phyloP scores from a whole-genome alignment of 2,888 invertebrate species.

The Eilema sororculum region DNA sequence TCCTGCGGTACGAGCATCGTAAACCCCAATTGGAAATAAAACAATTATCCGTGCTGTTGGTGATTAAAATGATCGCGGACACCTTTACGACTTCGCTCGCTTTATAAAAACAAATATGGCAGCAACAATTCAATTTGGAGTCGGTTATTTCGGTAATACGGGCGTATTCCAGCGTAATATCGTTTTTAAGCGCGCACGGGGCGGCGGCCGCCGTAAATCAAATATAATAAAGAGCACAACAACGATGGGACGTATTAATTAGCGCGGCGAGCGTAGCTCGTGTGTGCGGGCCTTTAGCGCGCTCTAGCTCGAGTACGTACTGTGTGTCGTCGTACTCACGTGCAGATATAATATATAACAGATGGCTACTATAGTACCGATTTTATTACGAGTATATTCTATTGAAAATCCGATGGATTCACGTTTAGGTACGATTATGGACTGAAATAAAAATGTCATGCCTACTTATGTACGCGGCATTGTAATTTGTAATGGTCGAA shows the following conservation, averaged over 20 bases:
- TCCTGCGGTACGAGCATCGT: slow-evolving; percentile 30
- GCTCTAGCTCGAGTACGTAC: slow-evolving; percentile 21
- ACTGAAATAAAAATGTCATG: not conserved
- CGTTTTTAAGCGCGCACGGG: slow-evolving; percentile 74
- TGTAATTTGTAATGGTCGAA: not conserved
- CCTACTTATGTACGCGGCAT: no score
- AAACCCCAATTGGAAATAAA: slow-evolving; percentile 58
- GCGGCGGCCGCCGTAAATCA: slow-evolving; percentile 69
- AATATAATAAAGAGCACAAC: slow-evolving; percentile 79
- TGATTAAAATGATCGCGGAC: slow-evolving; percentile 67
- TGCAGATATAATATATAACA: slow-evolving; percentile 11
- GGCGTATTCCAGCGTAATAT: slow-evolving; percentile 66
- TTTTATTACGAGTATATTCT: slow-evolving; percentile 73
- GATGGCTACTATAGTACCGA: slow-evolving; percentile 51
- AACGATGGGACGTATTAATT: slow-evolving; percentile 76
- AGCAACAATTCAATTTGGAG: slow-evolving; percentile 74
- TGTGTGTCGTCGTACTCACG: slow-evolving; percentile 40
- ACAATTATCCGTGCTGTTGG: slow-evolving; percentile 58
- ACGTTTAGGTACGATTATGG: not conserved
- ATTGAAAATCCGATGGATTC: slow-evolving; percentile 60
- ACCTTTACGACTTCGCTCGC: slow-evolving; percentile 64
- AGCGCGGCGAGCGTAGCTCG: slow-evolving; percentile 53
- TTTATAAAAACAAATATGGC: slow-evolving; percentile 74
- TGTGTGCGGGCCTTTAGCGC: slow-evolving; percentile 7
- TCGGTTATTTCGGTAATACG: slow-evolving; percentile 70